Base-by-base conservation (phyloP, 1,140 invertebrate species). In the Vollenhovia emeryi region DNA sequence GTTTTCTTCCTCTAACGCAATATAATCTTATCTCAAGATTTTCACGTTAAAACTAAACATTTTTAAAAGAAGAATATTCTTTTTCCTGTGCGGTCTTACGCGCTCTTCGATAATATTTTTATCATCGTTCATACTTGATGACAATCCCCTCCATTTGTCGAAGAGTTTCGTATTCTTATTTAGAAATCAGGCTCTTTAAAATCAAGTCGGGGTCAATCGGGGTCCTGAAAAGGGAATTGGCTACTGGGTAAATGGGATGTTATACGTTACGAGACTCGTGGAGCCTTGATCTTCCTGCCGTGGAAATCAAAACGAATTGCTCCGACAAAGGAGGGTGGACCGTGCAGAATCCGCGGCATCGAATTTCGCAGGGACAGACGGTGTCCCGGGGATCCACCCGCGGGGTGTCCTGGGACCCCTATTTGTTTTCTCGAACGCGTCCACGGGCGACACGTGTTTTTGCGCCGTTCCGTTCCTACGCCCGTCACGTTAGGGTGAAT, bases 371-470 rank as follows among this genome's bases (percentile, higher is more conserved):
- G 50, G 48, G 36, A 18, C 8, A 52, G 64, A 80, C 11, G 7
- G 45, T 36, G 48, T 43, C 43, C 36, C 59, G n/a, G 43, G n/a
- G 66, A 13, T 57, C n/a, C 4, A 43, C 52, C 24, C 50, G 15
- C n/a, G 55, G 43, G 52, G 24, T 80, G 52, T 24, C 30, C 30
- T 11, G 27, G 36, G 36, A 74, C 69, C 87, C 69, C 74, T 88
- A 86, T 88, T 87, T 89, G 86, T 86, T 88, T 87, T 87, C 55
- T 69, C 52, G 52, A 64, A 82, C 40, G 55, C 40, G 24, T 33
- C 55, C 62, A 40, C 15, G 43, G 59, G n/a, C 75, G 83, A 87
- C 87, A 86, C 71, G 62, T 82, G 87, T 88, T 87, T 57, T 78
- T 50, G 40, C 30, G 43, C 79, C 68, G 24, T 82, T 82, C 68